phyloP scores from a whole-genome alignment of 1,140 invertebrate species.

The Piezodorus guildinii region DNA sequence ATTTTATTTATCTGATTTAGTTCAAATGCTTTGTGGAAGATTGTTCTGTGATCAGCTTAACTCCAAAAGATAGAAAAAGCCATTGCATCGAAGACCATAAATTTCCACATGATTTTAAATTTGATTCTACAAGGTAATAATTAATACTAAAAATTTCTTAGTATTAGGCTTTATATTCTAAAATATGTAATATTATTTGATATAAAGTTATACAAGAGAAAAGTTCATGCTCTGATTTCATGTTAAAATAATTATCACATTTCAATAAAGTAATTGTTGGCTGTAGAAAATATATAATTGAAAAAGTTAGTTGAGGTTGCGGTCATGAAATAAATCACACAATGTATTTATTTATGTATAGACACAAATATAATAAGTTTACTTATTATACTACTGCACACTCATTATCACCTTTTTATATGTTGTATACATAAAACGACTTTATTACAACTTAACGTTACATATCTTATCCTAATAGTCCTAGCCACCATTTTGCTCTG shows the following conservation, averaged over 20 bases:
- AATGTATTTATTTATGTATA: not conserved
- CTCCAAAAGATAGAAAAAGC: slow-evolving; percentile 39
- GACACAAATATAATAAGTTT: not conserved
- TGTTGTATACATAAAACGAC: no score
- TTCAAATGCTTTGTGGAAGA: slow-evolving; percentile 52
- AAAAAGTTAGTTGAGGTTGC: not conserved
- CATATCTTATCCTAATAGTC: no score
- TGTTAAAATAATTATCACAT: not conserved
- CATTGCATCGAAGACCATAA: slow-evolving; percentile 51
- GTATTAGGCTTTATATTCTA: not conserved
- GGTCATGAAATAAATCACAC: not conserved
- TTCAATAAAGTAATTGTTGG: no score
- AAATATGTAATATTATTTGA: not conserved
- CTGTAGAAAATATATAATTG: not conserved
- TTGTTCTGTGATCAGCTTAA: slow-evolving; percentile 45
- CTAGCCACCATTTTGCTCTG: no score
- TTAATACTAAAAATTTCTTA: not conserved
- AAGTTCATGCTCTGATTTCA: not conserved
- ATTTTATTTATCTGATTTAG: slow-evolving; percentile 36
- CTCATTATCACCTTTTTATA: no score
- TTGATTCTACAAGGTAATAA: slow-evolving; percentile 31
- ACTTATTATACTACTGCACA: not conserved
- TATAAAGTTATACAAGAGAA: not conserved
- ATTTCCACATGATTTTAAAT: slow-evolving; percentile 52
- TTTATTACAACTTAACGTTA: no score